Base-by-base conservation (phyloP, 1,140 invertebrate species). In the Euglossa dilemma region DNA sequence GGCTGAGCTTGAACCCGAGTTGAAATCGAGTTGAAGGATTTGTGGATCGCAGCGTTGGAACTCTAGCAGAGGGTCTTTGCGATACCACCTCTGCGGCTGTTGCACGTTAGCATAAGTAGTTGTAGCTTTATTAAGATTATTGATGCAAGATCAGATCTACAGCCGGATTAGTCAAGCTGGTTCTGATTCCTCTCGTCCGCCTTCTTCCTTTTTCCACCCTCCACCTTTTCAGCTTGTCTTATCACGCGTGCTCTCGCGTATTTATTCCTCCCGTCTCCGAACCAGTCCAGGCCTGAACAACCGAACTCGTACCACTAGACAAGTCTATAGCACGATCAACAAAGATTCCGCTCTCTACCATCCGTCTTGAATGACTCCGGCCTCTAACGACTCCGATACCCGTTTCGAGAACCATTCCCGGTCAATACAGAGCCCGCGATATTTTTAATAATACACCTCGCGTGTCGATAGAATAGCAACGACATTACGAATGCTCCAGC, bases 121-220 rank as follows among this genome's bases (percentile, higher is more conserved):
- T 92, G 92, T 93, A 92, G 90, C 91, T 93, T 93, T 93, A 93
- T 93, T 93, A 93, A 93, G 89, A 89, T 91, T 92, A 93, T 93
- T 92, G 90, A 93, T 93, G 90, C 88, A 78, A 92, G 91, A 92
- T 92, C 87, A 84, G 90, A 93, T 93, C 92, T 91, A 90, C 87
- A 87, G 84, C 80, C 90, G 90, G 92, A 93, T 93, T 92, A 92
- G 91, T 92, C 88, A 84, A 89, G 69, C 82, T 81, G 87, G 86
- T 86, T 91, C 88, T 87, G 91, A 92, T 92, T 91, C 87, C 83
- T 84, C 82, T 73, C 87, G 84, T 87, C 88, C 76, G 52, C 43
- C n/a, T 36, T 57, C 43, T 20, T 73, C 54, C 36, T 70, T 84
- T 76, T 79, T 76, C 66, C 50, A 69, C 45, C 67, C 72, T 67